phyloP scores from a whole-genome alignment of 2,113 vertebrate genomes.

The Euleptes europaea region DNA sequence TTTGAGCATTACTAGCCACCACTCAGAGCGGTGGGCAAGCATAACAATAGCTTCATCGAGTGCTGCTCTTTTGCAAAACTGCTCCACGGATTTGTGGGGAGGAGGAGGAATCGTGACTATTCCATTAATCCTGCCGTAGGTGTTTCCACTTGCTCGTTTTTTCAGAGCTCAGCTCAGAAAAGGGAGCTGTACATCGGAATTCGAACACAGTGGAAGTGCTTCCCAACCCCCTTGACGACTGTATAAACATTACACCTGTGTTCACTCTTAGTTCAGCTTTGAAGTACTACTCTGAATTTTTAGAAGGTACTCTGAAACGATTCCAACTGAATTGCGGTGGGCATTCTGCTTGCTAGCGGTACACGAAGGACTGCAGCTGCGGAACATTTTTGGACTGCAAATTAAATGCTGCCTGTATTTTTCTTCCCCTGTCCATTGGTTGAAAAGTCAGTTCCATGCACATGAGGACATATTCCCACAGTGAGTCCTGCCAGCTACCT shows the following conservation, averaged over 20 bases:
- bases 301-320: background rate
- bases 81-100: no score
- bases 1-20: no score
- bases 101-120: no score
- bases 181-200: no score
- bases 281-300: background rate
- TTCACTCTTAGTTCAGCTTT: background rate
- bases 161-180: no score
- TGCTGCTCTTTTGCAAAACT: no score
- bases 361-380: background rate
- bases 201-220: no score
- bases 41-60: no score
- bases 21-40: no score
- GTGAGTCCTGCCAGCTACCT: background rate
- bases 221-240: no score
- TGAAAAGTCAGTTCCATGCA: background rate
- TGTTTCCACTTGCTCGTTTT: no score
- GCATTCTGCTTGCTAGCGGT: background rate
- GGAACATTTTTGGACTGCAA: background rate
- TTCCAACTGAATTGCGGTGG: background rate
- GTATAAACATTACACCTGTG: background rate
- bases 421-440: background rate
- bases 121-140: no score
- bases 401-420: constrained; percentile 1
- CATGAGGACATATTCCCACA: background rate